Evolutionary conservation across 2,113 vertebrate genomes (phyloP), one percentile per base, ranked within the genome.

Genomic region (Lophura nycthemera): DNA sequence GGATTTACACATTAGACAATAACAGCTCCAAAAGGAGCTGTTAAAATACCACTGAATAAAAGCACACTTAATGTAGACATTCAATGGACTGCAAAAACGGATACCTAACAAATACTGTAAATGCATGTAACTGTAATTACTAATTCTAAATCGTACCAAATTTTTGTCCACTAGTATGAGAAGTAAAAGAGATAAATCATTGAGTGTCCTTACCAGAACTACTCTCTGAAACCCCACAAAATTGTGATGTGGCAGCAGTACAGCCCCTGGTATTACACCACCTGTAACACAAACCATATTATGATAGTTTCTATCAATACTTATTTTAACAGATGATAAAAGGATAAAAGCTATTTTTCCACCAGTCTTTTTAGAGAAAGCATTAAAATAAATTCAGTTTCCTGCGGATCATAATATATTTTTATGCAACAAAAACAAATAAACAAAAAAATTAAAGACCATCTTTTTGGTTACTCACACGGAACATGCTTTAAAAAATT

Each of bases 141-240:
- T 70, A 40, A 82, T 54, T 65, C 61, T 72, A 19, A 82, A 74
- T 76, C 43, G 84, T 50, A 93, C 86, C 83, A 79, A 91, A 79
- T 72, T 92, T 70, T 86, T 73, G 81, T 66, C 73, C 63, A 71
- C 75, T 84, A 83, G 84, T 71, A 93, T 81, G 56, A 97, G 52
- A 96, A 86, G 92, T 45, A 54, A 95, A 93, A 96, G 54, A 97
- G 74, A 96, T 96, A 96, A 97, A 97, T 94, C 92, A 95, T 95
- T 91, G 95, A 95, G 94, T 38, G 92, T 94, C 94, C 95, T 97
- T 95, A 97, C 95, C 95, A 97, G 97, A 97, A 96, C 93, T 95
- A 95, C 93, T 97, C 95, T 97, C 93, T 97, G 96, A 97, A 97
- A 97, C 95, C 96, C 78, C 96, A 97, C 96, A 97, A 96, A 96